phyloP scores from a whole-genome alignment of 2,888 invertebrate genomes.

The Sphaerophoria taeniata region DNA sequence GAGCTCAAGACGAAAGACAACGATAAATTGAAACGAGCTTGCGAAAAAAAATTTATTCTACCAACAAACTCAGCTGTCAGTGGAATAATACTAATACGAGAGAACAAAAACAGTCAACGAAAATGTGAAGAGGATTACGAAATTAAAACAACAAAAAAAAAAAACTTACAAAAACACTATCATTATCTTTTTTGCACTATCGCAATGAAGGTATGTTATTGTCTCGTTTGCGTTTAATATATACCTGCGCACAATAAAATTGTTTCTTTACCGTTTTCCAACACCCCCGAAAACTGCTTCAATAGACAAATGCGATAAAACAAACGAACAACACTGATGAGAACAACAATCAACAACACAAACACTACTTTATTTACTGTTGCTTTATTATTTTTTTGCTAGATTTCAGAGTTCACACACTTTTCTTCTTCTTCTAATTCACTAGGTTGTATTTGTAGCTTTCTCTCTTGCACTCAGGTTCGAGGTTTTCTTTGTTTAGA shows the following conservation, averaged over 20 bases:
- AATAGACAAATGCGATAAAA: no score
- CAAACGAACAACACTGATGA: slow-evolving; percentile 19
- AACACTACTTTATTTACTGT: slow-evolving; percentile 61
- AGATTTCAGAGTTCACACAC: slow-evolving; percentile 7
- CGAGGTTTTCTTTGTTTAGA: slow-evolving; percentile 64
- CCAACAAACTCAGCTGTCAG: slow-evolving; percentile 72
- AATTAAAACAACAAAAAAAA: slow-evolving; percentile 68
- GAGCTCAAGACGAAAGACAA: background rate
- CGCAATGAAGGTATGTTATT: background rate
- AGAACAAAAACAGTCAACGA: slow-evolving; percentile 40
- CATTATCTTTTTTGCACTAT: slow-evolving; percentile 32
- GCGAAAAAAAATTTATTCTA: slow-evolving; percentile 49
- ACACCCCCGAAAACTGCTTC: slow-evolving; percentile 9
- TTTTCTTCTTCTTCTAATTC: slow-evolving; percentile 12
- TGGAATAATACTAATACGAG: slow-evolving; percentile 33
- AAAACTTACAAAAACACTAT: slow-evolving; percentile 38
- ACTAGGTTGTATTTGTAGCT: background rate
- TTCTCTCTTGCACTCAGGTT: background rate
- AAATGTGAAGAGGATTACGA: slow-evolving; percentile 63
- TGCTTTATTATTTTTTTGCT: slow-evolving; percentile 43
- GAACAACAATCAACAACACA: slow-evolving; percentile 18
- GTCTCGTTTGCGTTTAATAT: slow-evolving; percentile 29
- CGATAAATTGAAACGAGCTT: slow-evolving; percentile 10
- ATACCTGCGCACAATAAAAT: slow-evolving; percentile 56
- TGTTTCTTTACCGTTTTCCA: slow-evolving; percentile 23